Base-by-base conservation (phyloP, 2,888 invertebrate species). In the Drosophila peninsularis region DNA sequence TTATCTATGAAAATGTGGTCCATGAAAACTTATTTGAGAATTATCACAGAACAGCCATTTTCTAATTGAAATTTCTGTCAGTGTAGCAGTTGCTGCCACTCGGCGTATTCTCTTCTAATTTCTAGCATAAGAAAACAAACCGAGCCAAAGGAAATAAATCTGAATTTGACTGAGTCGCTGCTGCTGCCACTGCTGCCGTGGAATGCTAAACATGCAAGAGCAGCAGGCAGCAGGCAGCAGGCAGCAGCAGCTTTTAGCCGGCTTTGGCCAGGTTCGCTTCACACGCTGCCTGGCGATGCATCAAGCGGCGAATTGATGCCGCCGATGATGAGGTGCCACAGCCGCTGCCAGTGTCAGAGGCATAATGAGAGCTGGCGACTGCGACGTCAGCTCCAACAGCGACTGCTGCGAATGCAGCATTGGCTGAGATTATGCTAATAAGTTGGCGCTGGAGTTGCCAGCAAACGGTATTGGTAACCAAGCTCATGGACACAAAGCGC, bases 321-420 rank as follows among this genome's bases (percentile, higher is more conserved):
- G 77, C 85, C 80, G 85, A 89, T 89, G 88, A 88, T 87, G 83
- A 83, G 87, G 72, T 88, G 83, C 83, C 89, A 83, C 64, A 65
- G 66, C 62, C 63, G 30, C 44, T 34, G 58, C 52, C 42, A 62
- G 57, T 57, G 52, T 39, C 53, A 79, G 50, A 64, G 45, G 76
- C 76, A 88, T 82, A 82, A 88, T 88, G 73, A 88, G 86, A 73
- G 69, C 69, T 62, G 39, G 53, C 62, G 60, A 41, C 71, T 71
- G 56, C 32, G 53, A 49, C 57, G 24, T 30, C 56, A 52, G 49
- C 55, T 53, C 32, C 49, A 32, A 52, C 52, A 34, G 39, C 62
- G 14, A 7, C 32, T 37, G 42, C 56, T 42, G 65, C 45, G 63
- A 37, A 49, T 60, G 52, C 54, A 44, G 52, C 54, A 44, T 57